A percentile compares a stretch with the other conserved stretches of the same genome.
phyloP scores from a whole-genome alignment of 2,888 invertebrate species.

The Diarsia brunnea region DNA sequence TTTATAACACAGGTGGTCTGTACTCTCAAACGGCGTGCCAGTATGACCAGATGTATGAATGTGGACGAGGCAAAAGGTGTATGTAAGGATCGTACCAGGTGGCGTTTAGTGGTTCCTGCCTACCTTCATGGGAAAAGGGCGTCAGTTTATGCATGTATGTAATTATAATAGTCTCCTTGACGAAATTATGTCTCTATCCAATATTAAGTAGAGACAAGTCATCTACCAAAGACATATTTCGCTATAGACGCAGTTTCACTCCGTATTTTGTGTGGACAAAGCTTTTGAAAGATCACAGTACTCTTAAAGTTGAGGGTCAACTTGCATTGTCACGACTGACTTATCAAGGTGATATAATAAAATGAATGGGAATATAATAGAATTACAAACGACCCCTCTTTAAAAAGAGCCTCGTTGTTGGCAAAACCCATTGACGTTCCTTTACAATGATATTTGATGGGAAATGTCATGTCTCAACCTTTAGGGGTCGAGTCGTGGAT shows the following conservation, averaged over 20 bases:
- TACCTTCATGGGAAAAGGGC: too few species aligned
- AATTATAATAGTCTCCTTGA: neutral
- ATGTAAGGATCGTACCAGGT: too few species aligned
- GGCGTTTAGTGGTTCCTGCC: too few species aligned
- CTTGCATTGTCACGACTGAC: conserved; percentile 11
- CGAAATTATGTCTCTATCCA: neutral
- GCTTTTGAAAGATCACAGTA: neutral
- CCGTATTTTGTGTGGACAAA: neutral
- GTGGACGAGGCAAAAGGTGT: too few species aligned
- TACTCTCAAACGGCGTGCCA: too few species aligned
- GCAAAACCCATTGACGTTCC: conserved; percentile 55
- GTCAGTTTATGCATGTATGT: too few species aligned
- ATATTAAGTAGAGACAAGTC: neutral
- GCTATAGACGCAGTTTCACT: neutral
- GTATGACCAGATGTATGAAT: too few species aligned
- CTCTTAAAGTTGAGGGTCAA: conserved; percentile 4
- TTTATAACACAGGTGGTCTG: too few species aligned
- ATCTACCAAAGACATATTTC: neutral
- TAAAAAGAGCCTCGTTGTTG: conserved; percentile 13
- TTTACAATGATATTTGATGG: conserved; percentile 67
- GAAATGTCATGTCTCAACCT: conserved; percentile 72
- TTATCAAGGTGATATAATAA: conserved; percentile 1
- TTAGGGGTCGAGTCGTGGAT: conserved; percentile 63
- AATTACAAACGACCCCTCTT: conserved; percentile 5
- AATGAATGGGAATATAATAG: too few species aligned